A percentile compares a stretch with the other conserved stretches of the same genome.
phyloP scores from a whole-genome alignment of 2,888 invertebrate species.

The Omphaloscelis lunosa region DNA sequence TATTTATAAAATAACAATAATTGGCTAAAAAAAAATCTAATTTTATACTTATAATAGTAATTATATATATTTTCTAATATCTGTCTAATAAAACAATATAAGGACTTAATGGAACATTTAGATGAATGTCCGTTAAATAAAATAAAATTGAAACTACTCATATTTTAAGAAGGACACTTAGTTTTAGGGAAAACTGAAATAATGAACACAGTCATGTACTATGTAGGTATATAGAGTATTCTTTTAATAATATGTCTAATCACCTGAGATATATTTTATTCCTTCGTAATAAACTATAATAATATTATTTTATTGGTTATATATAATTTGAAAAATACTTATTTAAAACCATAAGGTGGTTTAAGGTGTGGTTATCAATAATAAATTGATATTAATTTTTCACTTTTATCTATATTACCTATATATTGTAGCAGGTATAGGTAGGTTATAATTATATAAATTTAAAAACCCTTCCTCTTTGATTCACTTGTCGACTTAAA shows the following conservation, averaged over 20 bases:
- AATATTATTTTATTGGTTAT: not conserved
- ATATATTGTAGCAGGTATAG: no score
- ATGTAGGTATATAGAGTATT: slow-evolving; percentile 28
- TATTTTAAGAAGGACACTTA: slow-evolving; percentile 70
- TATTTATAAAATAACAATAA: slow-evolving; percentile 21
- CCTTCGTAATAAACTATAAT: not conserved
- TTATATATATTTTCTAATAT: slow-evolving; percentile 19
- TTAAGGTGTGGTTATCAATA: no score
- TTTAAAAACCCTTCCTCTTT: no score
- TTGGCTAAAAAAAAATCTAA: slow-evolving; percentile 17
- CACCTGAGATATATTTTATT: slow-evolving; percentile 32
- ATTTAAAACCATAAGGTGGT: not conserved
- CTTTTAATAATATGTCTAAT: slow-evolving; percentile 17
- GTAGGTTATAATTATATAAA: not conserved
- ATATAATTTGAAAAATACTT: not conserved
- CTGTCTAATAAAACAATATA: slow-evolving; percentile 20
- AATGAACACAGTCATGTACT: slow-evolving; percentile 37
- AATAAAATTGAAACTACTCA: slow-evolving; percentile 54
- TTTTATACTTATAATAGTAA: slow-evolving; percentile 3
- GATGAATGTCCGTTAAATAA: slow-evolving; percentile 4
- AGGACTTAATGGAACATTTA: slow-evolving; percentile 1
- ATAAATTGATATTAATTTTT: no score
- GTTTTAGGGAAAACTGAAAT: slow-evolving; percentile 56
- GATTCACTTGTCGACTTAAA: not conserved
- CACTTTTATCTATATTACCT: no score